phyloP scores from a whole-genome alignment of 2,888 invertebrate genomes.

The Drosophila limbata region DNA sequence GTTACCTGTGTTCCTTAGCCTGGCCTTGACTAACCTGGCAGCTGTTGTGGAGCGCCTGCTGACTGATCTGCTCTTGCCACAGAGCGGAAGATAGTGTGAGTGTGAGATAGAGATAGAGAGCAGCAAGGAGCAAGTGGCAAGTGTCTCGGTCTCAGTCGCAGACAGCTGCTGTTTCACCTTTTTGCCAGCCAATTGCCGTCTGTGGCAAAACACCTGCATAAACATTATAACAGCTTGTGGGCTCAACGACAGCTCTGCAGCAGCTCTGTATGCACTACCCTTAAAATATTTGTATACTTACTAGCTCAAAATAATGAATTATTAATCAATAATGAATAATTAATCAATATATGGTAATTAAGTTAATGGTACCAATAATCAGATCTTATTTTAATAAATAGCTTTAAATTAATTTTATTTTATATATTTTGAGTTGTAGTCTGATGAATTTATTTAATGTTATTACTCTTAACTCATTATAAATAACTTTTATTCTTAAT shows the following conservation, averaged over 20 bases:
- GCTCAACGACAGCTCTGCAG: conserved; percentile 38
- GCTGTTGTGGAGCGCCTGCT: conserved; percentile 47
- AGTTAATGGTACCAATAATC: too few relatives aligned
- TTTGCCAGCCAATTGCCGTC: conserved; percentile 34
- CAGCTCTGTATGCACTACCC: conserved; percentile 15
- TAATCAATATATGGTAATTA: too few relatives aligned
- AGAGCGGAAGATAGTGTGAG: conserved; percentile 6
- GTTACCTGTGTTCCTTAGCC: conserved; percentile 14
- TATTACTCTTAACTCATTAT: too few relatives aligned
- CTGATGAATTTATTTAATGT: too few relatives aligned
- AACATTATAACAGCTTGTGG: conserved; percentile 77
- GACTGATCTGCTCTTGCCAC: conserved; percentile 48
- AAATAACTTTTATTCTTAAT: too few relatives aligned
- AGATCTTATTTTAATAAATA: too few relatives aligned
- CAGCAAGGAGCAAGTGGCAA: conserved; percentile 20
- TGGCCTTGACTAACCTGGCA: conserved; percentile 56
- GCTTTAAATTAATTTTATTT: too few relatives aligned
- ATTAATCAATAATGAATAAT: too few relatives aligned
- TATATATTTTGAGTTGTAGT: too few relatives aligned
- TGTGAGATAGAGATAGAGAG: conserved; percentile 12
- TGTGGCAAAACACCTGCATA: conserved; percentile 74
- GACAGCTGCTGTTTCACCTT: conserved; percentile 59
- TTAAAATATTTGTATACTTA: neutral
- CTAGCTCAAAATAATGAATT: too few relatives aligned
- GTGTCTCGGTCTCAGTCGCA: conserved; percentile 28